Conservation (phyloP, 2,888 invertebrate species). For the Cactoblastis cactorum region DNA sequence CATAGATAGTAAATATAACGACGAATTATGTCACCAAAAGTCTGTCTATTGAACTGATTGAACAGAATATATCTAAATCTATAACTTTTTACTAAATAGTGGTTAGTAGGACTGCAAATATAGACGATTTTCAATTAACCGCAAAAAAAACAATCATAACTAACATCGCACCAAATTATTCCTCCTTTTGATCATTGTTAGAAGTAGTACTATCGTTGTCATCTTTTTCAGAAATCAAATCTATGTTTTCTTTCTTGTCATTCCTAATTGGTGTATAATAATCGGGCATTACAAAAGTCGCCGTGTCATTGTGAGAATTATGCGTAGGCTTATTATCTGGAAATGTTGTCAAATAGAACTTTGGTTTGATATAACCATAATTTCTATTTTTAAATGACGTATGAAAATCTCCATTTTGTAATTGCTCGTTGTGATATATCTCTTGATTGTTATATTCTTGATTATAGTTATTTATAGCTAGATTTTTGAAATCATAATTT, state of each 20-base stretch:
- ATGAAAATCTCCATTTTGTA: slow-evolving; percentile 29
- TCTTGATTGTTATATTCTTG: slow-evolving; percentile 35
- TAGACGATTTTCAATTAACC: no score
- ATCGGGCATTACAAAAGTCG: slow-evolving; percentile 20
- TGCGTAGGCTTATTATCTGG: slow-evolving; percentile 31
- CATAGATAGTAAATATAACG: no score
- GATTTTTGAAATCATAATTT: slow-evolving; percentile 53
- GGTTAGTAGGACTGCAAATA: no score
- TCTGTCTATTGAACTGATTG: no score
- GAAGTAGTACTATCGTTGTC: slow-evolving; percentile 24
- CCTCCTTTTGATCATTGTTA: slow-evolving; percentile 18
- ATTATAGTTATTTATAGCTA: slow-evolving; percentile 44
- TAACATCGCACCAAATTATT: not conserved
- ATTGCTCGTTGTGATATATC: slow-evolving; percentile 30
- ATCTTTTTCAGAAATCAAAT: slow-evolving; percentile 16
- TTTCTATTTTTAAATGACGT: slow-evolving; percentile 33
- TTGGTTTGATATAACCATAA: slow-evolving; percentile 40
- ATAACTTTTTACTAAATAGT: no score
- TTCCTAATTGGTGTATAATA: slow-evolving; percentile 13
- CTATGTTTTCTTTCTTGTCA: slow-evolving; percentile 3
- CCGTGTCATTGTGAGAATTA: slow-evolving; percentile 19
- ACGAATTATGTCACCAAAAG: no score
- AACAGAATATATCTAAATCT: no score
- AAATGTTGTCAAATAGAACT: slow-evolving; percentile 34
- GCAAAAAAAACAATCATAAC: not conserved